phyloP scores from a whole-genome alignment of 2,888 invertebrate species.

The Heliconius ismenius region DNA sequence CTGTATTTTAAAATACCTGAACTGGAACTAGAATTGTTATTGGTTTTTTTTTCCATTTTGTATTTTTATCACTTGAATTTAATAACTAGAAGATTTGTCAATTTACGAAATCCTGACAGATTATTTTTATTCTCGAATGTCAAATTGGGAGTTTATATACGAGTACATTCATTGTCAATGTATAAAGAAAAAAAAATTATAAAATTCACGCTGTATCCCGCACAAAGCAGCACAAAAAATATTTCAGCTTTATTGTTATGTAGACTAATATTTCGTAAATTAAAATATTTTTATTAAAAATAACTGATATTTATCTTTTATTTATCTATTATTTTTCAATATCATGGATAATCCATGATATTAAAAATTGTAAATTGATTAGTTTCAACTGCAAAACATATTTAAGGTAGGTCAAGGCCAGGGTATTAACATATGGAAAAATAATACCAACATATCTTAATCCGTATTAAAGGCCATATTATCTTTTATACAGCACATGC shows the following conservation, averaged over 20 bases:
- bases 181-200: no score
- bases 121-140: slow-evolving; percentile 5
- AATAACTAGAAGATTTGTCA: slow-evolving; percentile 52
- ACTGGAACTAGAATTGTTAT: slow-evolving; percentile 34
- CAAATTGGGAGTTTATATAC: background rate
- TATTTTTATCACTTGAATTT: slow-evolving; percentile 44
- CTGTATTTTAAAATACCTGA: slow-evolving; percentile 30
- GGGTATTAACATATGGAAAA: slow-evolving; percentile 1
- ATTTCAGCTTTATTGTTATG: no score
- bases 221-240: no score
- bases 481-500: background rate
- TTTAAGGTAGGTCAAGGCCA: slow-evolving; percentile 25
- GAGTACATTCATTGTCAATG: no score
- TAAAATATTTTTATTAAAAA: background rate
- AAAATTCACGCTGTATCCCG: no score
- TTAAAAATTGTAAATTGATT: background rate
- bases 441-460: slow-evolving; percentile 12
- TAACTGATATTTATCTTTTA: background rate
- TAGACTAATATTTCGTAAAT: no score
- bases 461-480: slow-evolving; percentile 15
- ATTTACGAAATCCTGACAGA: slow-evolving; percentile 22
- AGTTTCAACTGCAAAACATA: slow-evolving; percentile 13
- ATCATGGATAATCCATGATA: background rate
- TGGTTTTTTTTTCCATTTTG: slow-evolving; percentile 48
- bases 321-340: background rate